Base-by-base conservation (phyloP, 2,888 invertebrate genomes). In the Torymus tubicola region DNA sequence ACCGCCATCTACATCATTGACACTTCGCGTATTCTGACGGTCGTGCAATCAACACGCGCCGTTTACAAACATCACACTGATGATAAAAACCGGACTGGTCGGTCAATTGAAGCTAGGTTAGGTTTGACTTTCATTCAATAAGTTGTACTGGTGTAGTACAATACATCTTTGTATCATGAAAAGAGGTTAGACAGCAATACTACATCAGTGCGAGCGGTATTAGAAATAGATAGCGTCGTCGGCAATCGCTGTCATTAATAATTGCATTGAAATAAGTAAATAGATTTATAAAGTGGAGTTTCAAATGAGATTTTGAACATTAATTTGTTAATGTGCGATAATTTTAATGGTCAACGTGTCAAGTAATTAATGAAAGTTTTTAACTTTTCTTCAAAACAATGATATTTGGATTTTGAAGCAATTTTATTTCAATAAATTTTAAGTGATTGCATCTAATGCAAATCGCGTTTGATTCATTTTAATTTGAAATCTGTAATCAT, bases 151-250 rank as follows among this genome's bases (percentile, higher is more conserved):
- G 67, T 67, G 67, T 67, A 67, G 67, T 67, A 42, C 42, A 42
- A 42, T 8, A 5, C 42, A 42, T 42, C 42, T 42, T 1, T 42
- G 2, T 31, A 31, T 31, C 8, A 42, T 42, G 42, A 42, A 42
- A 42, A 42, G 8, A 42, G 42, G 42, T 8, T 42, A 42, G 5
- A 42, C 42, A 42, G 42, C 42, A 16, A 16, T 64, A 64, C 64
- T 64, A 64, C 64, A 64, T n/a, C 64, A 64, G 57, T 58, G 42
- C 16, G 67, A 18, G 24, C 55, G 16, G 21, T 72, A 64, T 42
- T 71, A 60, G 60, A 60, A 71, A 65, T 57, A 74, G 70, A n/a
- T 63, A 79, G 79, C 69, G 74, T 79, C 79, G 57, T 58, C 31
- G 52, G 74, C 74, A 69, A 52, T 58, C 31, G 52, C 61, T 69